Evolutionary conservation across 2,888 invertebrate species (phyloP), one percentile per base, ranked within the genome.

Genomic region (Hypselothyrea guttata): DNA sequence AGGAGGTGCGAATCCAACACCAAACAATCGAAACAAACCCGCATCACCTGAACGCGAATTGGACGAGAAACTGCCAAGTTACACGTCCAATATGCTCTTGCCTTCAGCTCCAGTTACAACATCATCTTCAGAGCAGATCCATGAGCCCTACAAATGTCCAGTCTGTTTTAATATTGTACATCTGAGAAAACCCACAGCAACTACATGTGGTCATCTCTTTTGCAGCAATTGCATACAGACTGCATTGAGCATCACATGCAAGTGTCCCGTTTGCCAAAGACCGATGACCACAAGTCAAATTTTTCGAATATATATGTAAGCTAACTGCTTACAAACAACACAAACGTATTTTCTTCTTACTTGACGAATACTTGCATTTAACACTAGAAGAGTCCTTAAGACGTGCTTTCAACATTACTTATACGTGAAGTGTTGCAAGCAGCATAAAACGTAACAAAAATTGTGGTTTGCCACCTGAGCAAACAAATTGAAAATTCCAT

Each of bases 121-220:
- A 9, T 18, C 13, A 28, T 5, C 28, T 28, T 1, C 28, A 0
- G 11, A 22, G n/a, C n/a, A n/a, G n/a, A n/a, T n/a, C n/a, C n/a
- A n/a, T n/a, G 48, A 41, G n/a, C 44, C 59, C 30, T 65, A 75
- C 4, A 60, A 58, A 4, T 75, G 79, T 56, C 74, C 74, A 7
- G 51, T 75, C 1, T 75, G 76, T 11, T 41, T 58, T 46, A 38
- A 46, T 4, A 37, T 28, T 45, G 51, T 79, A 12, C 55, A 48
- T 4, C 41, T 48, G 1, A 67, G 63, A 4, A 31, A 61, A 2
- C 75, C 81, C 0, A 31, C 54, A 1, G 15, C 81, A 4, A 79
- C 76, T 37, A 18, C 27, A 0, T 75, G 75, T 37, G 81, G 75
- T 0, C 75, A 75, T 55, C 70, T 75, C 1, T 79, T 73, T 4